Evolutionary conservation across 2,888 invertebrate species (phyloP).

Genomic region (Drosophila crucigera): DNA sequence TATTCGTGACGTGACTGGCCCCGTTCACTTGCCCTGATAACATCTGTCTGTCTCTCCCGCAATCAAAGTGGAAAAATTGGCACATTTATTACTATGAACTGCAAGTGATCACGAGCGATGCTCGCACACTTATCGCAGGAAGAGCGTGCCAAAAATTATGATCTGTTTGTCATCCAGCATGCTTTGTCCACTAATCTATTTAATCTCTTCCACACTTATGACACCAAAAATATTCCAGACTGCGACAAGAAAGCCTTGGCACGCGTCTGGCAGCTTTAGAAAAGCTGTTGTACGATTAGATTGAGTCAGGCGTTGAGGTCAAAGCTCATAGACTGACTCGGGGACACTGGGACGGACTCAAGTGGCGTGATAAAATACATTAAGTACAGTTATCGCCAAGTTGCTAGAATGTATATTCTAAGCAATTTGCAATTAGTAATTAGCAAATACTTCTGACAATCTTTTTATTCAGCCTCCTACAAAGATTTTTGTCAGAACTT

Average conservation of each 20-base stretch:
- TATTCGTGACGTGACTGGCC: constrained; percentile 58
- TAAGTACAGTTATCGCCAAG: constrained; percentile 24
- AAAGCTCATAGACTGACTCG: constrained; percentile 31
- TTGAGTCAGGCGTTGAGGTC: constrained; percentile 46
- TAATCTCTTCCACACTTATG: not conserved
- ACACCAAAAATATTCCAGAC: constrained; percentile 4
- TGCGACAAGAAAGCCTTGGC: constrained; percentile 22
- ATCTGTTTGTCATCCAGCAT: constrained; percentile 22
- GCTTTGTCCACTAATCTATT: constrained; percentile 36
- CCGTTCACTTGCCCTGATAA: constrained; percentile 57
- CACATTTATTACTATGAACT: constrained; percentile 18
- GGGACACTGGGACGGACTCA: constrained; percentile 20
- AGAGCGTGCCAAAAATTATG: constrained; percentile 27
- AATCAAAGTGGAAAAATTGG: constrained; percentile 31
- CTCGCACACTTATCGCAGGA: constrained; percentile 28
- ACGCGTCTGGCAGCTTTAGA: constrained; percentile 54
- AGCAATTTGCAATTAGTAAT: not conserved
- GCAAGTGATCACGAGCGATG: constrained; percentile 33
- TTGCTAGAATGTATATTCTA: not conserved
- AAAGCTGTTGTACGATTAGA: constrained; percentile 37
- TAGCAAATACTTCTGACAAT: not conserved
- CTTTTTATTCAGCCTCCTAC: not conserved
- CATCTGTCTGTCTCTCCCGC: constrained; percentile 19
- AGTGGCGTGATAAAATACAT: constrained; percentile 66
- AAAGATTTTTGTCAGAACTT: not conserved